Evolutionary conservation across 2,113 vertebrate species (phyloP), one percentile per base, ranked within the genome.

Genomic region (Ascaphus truei): DNA sequence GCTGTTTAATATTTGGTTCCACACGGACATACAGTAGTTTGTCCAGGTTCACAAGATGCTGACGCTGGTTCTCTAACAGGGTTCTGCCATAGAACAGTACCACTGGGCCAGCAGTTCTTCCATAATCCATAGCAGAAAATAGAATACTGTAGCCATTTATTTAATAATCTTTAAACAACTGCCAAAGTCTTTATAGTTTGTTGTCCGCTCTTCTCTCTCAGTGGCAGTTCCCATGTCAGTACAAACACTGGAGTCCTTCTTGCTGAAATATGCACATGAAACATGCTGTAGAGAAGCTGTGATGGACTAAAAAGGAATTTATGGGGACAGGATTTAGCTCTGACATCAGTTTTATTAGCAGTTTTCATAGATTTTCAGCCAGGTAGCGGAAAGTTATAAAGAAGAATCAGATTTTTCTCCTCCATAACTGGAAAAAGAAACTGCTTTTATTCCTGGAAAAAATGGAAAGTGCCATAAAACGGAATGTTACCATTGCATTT

Each of bases 331-430:
- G n/a, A n/a, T n/a, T n/a, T n/a, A n/a, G n/a, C 62, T 25, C 53
- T 39, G 26, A 68, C 65, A 48, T 68, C 52, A 68, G 51, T 55
- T 55, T 55, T 55, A 55, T 18, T 55, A 27, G 13, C 12, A 16
- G 12, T 55, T 55, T 16, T 16, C 53, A 57, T 16, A 34, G 53
- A 57, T 57, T 57, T 34, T 31, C 27, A 57, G n/a, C 7, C 20
- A 31, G 16, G 22, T 57, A 34, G 31, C 12, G 22, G n/a, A 34
- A 18, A 55, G 51, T 57, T 31, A 20, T 11, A 31, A 33, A 57
- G 53, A 29, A 8, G 30, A n/a, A 26, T n/a, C n/a, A n/a, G 12
- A 12, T n/a, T 34, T 13, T 34, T 12, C 53, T 33, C 34, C 53
- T 22, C 53, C 18, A 34, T 34, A 57, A 57, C 12, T 34, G 53